Evolutionary conservation across 64 coral and sea anemone genomes (phyloP).

Genomic region (Orbicella faveolata): DNA sequence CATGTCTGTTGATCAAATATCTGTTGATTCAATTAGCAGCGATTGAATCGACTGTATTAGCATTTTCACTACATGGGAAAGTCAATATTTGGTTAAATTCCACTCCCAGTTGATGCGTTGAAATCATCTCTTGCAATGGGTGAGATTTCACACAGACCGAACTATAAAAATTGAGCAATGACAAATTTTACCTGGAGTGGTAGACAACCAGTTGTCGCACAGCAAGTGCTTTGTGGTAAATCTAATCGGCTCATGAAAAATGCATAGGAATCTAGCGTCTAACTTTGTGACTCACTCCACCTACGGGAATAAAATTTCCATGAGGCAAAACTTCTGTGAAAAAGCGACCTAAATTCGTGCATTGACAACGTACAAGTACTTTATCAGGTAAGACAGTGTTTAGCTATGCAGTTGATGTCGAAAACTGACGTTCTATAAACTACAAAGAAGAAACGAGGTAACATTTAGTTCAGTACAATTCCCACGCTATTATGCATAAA

Average conservation of each 20-base stretch:
- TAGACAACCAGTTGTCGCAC: neutral
- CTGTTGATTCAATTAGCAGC: too few relatives aligned
- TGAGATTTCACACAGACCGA: neutral
- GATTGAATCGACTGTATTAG: too few relatives aligned
- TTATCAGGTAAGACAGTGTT: neutral
- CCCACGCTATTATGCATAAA: neutral
- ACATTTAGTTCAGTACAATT: neutral
- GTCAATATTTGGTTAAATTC: too few relatives aligned
- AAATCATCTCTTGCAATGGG: neutral
- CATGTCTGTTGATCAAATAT: too few relatives aligned
- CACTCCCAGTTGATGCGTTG: too few relatives aligned
- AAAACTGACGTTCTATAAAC: neutral
- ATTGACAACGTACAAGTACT: too few relatives aligned
- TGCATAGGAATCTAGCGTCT: slow-evolving; percentile 13
- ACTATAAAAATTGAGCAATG: neutral
- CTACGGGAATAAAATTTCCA: neutral
- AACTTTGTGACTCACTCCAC: neutral
- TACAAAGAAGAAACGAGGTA: neutral
- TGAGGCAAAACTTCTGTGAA: neutral
- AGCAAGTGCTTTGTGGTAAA: slow-evolving; percentile 23
- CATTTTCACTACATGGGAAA: too few relatives aligned
- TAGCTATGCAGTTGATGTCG: neutral
- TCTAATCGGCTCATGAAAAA: slow-evolving; percentile 29
- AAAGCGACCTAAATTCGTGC: neutral
- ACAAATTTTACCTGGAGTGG: neutral